These are phyloP conservation scores for Drosophila mettleri DNA, from an alignment of 2,888 invertebrate genomes.

Conservation along the genomic window DNA sequence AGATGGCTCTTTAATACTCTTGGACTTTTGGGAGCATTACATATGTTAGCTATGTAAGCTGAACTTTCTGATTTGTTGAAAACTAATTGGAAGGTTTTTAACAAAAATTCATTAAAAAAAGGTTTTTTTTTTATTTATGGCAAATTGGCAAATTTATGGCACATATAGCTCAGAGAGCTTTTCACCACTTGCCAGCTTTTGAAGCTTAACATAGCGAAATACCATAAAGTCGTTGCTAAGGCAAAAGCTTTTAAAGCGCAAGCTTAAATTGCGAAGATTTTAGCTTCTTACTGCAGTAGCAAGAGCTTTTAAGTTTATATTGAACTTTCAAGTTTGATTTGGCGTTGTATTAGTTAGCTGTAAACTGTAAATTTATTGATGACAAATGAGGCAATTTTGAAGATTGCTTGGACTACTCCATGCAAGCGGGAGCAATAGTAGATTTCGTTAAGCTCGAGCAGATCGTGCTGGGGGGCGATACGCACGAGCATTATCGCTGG, in stretches of 20 bases:
- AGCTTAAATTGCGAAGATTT: background rate
- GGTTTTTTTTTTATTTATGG: too few species aligned
- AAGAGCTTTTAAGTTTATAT: background rate
- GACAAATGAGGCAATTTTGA: too few species aligned
- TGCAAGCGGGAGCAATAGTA: background rate
- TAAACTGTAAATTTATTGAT: background rate
- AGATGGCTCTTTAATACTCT: too few species aligned
- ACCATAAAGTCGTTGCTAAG: background rate
- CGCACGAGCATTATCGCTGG: background rate
- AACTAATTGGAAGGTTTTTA: background rate
- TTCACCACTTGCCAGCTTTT: background rate
- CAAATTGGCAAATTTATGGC: slow-evolving; percentile 5
- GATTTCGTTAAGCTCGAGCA: background rate
- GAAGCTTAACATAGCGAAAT: background rate
- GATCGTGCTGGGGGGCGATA: background rate
- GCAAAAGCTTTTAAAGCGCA: background rate
- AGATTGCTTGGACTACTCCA: background rate
- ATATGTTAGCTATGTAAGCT: background rate
- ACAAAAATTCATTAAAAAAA: too few species aligned
- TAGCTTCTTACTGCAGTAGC: too few species aligned
- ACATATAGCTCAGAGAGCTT: background rate
- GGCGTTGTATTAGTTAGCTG: background rate
- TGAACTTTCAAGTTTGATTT: background rate
- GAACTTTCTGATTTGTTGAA: background rate
- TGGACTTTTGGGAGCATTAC: too few species aligned